These are phyloP conservation scores for Streptopelia turtur DNA, from an alignment of 2,797 vertebrate species.

Conservation along the genomic window DNA sequence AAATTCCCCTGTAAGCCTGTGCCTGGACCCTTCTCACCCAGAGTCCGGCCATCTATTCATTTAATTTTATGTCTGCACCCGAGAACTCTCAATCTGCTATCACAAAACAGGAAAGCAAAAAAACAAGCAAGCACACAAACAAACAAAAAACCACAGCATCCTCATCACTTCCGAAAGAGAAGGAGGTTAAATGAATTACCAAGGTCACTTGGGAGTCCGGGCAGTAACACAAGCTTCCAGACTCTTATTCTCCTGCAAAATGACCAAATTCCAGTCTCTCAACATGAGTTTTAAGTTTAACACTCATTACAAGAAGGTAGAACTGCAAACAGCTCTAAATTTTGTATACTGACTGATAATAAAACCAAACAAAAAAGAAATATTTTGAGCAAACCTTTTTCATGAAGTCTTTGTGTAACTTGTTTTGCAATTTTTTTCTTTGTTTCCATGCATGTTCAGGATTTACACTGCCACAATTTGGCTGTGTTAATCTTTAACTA, in stretches of 20 bases:
- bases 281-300: background rate
- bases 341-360: background rate
- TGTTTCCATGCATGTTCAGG: background rate
- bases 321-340: background rate
- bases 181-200: background rate
- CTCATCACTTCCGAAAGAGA: background rate
- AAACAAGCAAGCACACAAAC: too few relatives aligned
- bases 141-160: background rate
- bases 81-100: background rate
- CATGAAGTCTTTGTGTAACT: background rate
- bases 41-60: background rate
- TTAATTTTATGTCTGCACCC: background rate
- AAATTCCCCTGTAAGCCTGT: background rate
- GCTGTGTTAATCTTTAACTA: constrained; percentile 44
- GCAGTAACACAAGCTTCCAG: background rate
- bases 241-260: background rate
- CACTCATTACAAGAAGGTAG: background rate
- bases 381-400: background rate
- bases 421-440: background rate
- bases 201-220: background rate
- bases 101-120: background rate
- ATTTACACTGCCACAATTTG: background rate
- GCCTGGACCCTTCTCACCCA: background rate
- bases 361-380: background rate
- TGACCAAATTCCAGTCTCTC: background rate